Base-by-base conservation (phyloP, 2,113 vertebrate species). In the Glareola pratincola region DNA sequence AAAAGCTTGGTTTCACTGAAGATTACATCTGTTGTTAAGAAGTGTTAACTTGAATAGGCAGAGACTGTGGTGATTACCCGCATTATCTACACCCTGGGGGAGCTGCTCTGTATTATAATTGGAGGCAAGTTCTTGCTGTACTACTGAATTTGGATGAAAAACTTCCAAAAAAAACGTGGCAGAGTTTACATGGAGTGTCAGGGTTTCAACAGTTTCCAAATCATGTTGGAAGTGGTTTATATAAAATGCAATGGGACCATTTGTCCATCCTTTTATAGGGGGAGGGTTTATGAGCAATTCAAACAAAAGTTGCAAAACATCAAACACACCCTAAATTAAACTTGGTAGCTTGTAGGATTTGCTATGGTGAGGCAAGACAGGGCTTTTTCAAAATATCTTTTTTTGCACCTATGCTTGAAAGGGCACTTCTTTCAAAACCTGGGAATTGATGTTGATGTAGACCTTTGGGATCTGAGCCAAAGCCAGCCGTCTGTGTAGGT, bases 1-100 rank as follows among this genome's bases (percentile, higher is more conserved):
- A 95, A 91, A 96, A 94, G 80, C 94, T 97, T 93, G 64, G 84
- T 97, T 98, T 98, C 95, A 97, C 95, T 97, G 96, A 96, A 96
- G 66, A 97, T 95, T 94, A 85, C 76, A 96, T 97, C 96, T 96
- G 80, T 85, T 98, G 87, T 85, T 91, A 92, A 92, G 56, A 86
- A 95, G 56, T 71, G 67, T 96, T 97, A 97, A 89, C 88, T 72
- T 92, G 73, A 95, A 89, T 51, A 93, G 62, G 43, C 92, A 94
- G 80, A 84, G 57, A 50, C 80, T 64, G 27, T 67, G 62, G 92
- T 92, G 90, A 93, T 92, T 94, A 74, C 7, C 1, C 32, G 13
- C 83, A 92, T 96, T 79, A 86, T 69, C 63, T 59, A 50, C 47
- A 41, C 76, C 76, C 73, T 78, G 47, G 32, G 67, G 88, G 68